Base-by-base conservation (phyloP, 2,113 vertebrate genomes). In the Rallus limicola region DNA sequence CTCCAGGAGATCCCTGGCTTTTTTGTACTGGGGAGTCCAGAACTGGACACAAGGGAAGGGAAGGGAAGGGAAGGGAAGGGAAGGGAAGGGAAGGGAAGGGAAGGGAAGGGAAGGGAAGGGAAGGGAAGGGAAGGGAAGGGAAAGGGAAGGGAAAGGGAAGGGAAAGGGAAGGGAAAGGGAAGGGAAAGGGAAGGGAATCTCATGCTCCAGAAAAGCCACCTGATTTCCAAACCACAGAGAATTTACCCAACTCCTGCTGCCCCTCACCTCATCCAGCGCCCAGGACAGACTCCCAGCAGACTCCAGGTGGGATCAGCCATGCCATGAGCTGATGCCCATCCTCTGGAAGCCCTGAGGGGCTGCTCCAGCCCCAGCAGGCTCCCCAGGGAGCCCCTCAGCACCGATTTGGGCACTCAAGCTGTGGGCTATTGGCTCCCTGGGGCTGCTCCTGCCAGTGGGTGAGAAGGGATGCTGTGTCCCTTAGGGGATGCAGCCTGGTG, bases 141-240 rank as follows among this genome's bases (percentile, higher is more conserved):
- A 50, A 36, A 36, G 36, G 36, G 36, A 36, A 36, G 9, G 36
- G 36, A 9, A 36, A 36, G 36, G 36, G 36, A 36, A 15, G 38
- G 13, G 29, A 56, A 26, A 38, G 52, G 24, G 18, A 36, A 44
- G 16, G 42, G 42, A 25, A 19, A 9, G 68, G 25, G 13, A 40
- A 12, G 23, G 2, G 53, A 13, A 25, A 10, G 38, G 52, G 11
- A 19, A 25, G 13, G 48, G 26, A 36, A 36, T 7, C 67, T 50
- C 84, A 2, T 34, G 13, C 1, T 3, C 79, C 4, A 0, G 40
- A 46, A 48, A 56, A 23, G 2, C 0, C 44, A 0, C n/a, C 29
- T 0, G 0, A 1, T n/a, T 50, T 33, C 85, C 63, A 10, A 38
- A 58, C 36, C 0, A 3, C 46, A 17, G 4, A n/a, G 3, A 7